Evolutionary conservation across 1,140 invertebrate genomes (phyloP).

Genomic region (Papilio aristodemus): DNA sequence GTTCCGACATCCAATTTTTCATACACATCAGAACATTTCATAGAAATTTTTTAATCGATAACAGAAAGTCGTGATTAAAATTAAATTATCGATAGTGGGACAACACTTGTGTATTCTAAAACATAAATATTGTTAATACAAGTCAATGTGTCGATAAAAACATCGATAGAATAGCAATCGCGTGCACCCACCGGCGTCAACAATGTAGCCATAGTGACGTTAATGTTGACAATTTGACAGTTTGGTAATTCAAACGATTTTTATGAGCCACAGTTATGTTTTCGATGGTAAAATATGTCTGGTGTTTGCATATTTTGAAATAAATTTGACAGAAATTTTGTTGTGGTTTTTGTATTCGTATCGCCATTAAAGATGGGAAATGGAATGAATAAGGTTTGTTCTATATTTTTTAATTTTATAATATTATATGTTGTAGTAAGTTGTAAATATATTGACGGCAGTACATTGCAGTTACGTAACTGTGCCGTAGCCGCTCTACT

Average conservation of each 20-base stretch:
- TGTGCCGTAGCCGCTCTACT: slow-evolving; percentile 56
- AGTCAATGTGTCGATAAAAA: slow-evolving; percentile 40
- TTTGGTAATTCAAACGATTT: slow-evolving; percentile 34
- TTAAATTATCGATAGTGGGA: slow-evolving; percentile 36
- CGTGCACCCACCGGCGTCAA: slow-evolving; percentile 68
- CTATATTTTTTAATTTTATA: neutral
- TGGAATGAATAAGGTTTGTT: slow-evolving; percentile 89
- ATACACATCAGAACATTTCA: slow-evolving; percentile 1
- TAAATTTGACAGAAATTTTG: slow-evolving; percentile 11
- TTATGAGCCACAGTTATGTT: slow-evolving; percentile 7
- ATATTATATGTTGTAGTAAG: slow-evolving; percentile 14
- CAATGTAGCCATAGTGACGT: slow-evolving; percentile 78
- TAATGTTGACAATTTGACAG: slow-evolving; percentile 67
- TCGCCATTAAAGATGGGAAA: slow-evolving; percentile 83
- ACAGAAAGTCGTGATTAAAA: slow-evolving; percentile 54
- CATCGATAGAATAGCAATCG: slow-evolving; percentile 60
- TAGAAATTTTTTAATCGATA: slow-evolving; percentile 50
- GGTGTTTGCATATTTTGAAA: slow-evolving; percentile 22
- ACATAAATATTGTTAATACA: slow-evolving; percentile 42
- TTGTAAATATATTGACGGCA: slow-evolving; percentile 31
- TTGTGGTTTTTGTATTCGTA: slow-evolving; percentile 36
- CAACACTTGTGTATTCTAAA: slow-evolving; percentile 33
- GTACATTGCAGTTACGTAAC: slow-evolving; percentile 60
- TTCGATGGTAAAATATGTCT: slow-evolving; percentile 11
- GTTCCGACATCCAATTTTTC: slow-evolving; percentile 14